These are phyloP conservation scores for Crenichthys baileyi DNA, from an alignment of 2,797 vertebrate species.

Conservation along the genomic window DNA sequence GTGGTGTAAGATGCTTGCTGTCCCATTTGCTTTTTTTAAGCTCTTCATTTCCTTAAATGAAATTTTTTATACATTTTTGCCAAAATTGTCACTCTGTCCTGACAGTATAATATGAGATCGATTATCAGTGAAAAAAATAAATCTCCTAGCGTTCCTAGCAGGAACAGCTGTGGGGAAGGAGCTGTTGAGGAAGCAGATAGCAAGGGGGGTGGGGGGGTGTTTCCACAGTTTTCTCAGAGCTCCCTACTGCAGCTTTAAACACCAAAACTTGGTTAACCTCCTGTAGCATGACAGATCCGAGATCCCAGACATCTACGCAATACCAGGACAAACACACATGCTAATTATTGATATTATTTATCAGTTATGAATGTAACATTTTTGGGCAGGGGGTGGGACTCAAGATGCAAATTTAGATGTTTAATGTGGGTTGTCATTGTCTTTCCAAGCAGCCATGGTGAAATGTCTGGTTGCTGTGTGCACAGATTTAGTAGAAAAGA, in stretches of 20 bases:
- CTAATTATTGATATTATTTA: not conserved
- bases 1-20: not conserved
- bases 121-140: too few relatives aligned
- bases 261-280: not conserved
- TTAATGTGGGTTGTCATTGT: constrained; percentile 1
- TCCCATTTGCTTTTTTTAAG: not conserved
- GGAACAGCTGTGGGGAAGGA: too few relatives aligned
- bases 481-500: constrained; percentile 65
- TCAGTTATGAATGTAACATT: not conserved
- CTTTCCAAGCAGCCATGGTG: constrained; percentile 43
- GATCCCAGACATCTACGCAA: too few relatives aligned
- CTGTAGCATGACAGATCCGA: not conserved
- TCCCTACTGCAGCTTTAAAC: not conserved
- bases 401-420: not conserved
- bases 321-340: not conserved
- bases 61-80: too few relatives aligned
- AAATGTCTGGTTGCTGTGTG: constrained; percentile 62
- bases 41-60: not conserved
- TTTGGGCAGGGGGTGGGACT: not conserved
- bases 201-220: too few relatives aligned
- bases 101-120: too few relatives aligned
- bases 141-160: too few relatives aligned
- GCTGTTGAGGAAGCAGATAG: too few relatives aligned
- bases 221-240: too few relatives aligned
- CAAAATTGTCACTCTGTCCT: too few relatives aligned